Evolutionary conservation across 2,888 invertebrate species (phyloP), one percentile per base, ranked within the genome.

Genomic region (Aleiodes testaceus): DNA sequence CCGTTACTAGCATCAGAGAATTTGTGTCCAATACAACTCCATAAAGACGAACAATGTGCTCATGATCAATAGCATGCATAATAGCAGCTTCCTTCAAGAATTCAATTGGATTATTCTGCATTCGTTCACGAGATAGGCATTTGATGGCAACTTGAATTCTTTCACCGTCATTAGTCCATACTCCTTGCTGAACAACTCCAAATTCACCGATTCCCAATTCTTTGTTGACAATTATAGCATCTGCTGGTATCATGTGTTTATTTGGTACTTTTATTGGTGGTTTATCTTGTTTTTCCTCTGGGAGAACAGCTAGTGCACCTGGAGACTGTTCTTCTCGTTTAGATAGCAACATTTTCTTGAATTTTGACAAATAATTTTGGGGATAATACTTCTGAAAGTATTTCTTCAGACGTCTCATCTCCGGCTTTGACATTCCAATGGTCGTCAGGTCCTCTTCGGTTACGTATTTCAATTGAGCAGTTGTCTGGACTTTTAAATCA

Each of bases 61-160:
- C 96, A 87, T 99, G 98, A 86, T 98, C 97, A 80, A 99, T 97
- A 75, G 95, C 93, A 87, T 99, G 98, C 98, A 99, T 98, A 77
- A 98, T 97, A 11, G 97, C 97, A 0, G 99, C 99, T 88, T 99
- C 99, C 88, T 98, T 98, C 64, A 99, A 89, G 89, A 99, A 98
- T 88, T 98, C 98, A 76, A 97, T 94, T 0, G 97, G 97, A 87
- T 97, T 97, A 78, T 96, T 96, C 81, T 97, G 96, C 95, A 99
- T 95, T 71, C 97, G 92, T 84, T 98, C 98, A 75, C 97, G 92
- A 52, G 96, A 96, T 69, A 99, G 89, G 87, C 98, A 97, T 89
- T 99, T 99, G 79, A 99, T 96, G 14, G 98, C 98, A 71, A 98
- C 98, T 91, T 96, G 95, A 80, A 96, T 93, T 88, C 97, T 91